Percentiles rank a stretch among this genome's conserved stretches.
These are phyloP conservation scores for Neosilurus mollespiculum DNA, from an alignment of 2,797 vertebrate species.

Conservation along the genomic window DNA sequence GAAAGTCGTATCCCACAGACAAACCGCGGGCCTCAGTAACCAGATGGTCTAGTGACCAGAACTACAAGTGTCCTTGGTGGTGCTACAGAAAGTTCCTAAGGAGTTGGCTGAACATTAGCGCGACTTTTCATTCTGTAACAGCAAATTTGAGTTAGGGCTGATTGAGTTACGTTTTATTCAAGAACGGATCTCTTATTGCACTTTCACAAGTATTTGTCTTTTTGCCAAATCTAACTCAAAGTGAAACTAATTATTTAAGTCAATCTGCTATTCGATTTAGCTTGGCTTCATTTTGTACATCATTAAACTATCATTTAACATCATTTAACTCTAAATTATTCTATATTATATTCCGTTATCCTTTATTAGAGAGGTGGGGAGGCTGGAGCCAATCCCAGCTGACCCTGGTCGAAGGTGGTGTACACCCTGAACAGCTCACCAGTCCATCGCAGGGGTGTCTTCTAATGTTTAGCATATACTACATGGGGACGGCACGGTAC, in stretches of 20 bases:
- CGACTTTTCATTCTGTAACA: not conserved
- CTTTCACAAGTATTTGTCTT: not conserved
- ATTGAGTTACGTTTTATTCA: not conserved
- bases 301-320: not conserved
- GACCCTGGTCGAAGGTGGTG: no score
- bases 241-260: not conserved
- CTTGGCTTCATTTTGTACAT: not conserved
- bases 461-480: no score
- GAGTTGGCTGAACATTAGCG: not conserved
- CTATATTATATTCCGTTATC: no score
- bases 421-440: no score
- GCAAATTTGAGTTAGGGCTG: not conserved
- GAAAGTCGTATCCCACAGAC: no score
- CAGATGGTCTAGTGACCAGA: not conserved
- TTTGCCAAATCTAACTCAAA: not conserved
- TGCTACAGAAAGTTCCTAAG: not conserved
- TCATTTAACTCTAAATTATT: no score
- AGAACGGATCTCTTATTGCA: not conserved
- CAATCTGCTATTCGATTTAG: not conserved
- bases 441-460: no score
- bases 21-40: not conserved
- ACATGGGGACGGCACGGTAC: no score
- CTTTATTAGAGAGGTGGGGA: no score
- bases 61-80: not conserved
- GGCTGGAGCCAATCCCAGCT: no score